phyloP scores from a whole-genome alignment of 2,888 invertebrate genomes.

The Thera britannica region DNA sequence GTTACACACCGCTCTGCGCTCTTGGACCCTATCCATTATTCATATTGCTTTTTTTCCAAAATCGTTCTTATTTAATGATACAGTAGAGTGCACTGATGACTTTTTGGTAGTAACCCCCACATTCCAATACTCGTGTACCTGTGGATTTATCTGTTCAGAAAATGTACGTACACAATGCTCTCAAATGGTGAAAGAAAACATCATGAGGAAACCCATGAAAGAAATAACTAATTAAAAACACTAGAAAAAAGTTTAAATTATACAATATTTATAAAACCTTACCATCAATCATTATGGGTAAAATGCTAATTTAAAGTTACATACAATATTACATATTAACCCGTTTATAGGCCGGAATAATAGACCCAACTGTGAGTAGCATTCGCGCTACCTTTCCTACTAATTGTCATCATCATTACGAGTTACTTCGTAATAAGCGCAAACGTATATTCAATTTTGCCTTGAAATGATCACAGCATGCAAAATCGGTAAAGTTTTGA shows the following conservation, averaged over 20 bases:
- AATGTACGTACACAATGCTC: too few species aligned
- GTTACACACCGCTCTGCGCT: conserved; percentile 4
- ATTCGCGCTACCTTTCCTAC: neutral
- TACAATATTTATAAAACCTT: too few species aligned
- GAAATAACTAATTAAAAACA: too few species aligned
- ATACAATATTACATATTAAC: too few species aligned
- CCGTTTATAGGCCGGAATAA: neutral
- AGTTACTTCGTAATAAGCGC: neutral
- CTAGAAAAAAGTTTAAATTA: too few species aligned
- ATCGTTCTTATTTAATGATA: neutral
- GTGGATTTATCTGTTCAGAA: too few species aligned
- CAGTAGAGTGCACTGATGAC: neutral
- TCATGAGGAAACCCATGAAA: too few species aligned
- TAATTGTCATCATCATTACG: neutral
- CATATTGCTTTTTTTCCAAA: neutral
- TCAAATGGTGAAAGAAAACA: too few species aligned
- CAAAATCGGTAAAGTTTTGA: conserved; percentile 20
- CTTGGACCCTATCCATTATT: conserved; percentile 12
- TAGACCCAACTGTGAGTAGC: neutral
- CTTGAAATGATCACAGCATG: conserved; percentile 22
- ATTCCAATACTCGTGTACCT: too few species aligned
- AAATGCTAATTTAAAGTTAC: too few species aligned
- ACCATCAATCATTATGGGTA: too few species aligned
- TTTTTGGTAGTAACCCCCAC: too few species aligned
- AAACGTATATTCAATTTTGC: conserved; percentile 17